Conservation (phyloP, 2,888 invertebrate species). For the Nycteola revayana region DNA sequence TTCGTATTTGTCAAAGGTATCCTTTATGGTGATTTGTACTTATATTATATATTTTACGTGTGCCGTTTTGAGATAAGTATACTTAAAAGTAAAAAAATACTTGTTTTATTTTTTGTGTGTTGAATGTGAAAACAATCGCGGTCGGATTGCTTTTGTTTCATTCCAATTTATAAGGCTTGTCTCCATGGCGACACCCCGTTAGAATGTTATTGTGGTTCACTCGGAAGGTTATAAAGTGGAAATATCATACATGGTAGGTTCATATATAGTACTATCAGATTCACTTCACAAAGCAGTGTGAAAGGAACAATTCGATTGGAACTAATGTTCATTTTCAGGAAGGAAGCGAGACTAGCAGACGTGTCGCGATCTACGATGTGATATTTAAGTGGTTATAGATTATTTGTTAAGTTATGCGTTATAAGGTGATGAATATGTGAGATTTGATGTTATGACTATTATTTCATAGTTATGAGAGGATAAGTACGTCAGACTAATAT, state of each 20-base stretch:
- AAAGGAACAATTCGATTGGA: conserved; percentile 51
- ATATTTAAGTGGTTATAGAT: no score
- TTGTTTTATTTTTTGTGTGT: not conserved
- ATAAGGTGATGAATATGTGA: no score
- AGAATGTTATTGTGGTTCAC: conserved; percentile 4
- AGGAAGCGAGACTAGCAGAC: conserved; percentile 27
- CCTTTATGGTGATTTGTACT: conserved; percentile 29
- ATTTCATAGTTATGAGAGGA: no score
- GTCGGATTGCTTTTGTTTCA: conserved; percentile 1
- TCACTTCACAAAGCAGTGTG: conserved; percentile 39
- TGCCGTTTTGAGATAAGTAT: no score
- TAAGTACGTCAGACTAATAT: no score
- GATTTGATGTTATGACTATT: no score
- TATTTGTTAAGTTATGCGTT: no score
- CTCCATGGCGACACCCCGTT: not conserved
- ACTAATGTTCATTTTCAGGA: conserved; percentile 49
- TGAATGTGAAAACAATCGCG: not conserved
- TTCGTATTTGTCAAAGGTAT: conserved; percentile 32
- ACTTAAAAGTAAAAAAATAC: no score
- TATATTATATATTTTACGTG: no score
- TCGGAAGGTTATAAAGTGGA: conserved; percentile 33
- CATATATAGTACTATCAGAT: conserved; percentile 29
- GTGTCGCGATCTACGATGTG: conserved; percentile 17
- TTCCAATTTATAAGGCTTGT: not conserved
- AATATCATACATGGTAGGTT: conserved; percentile 33